Evolutionary conservation across 2,113 vertebrate genomes (phyloP).

Genomic region (Diadophis punctatus): DNA sequence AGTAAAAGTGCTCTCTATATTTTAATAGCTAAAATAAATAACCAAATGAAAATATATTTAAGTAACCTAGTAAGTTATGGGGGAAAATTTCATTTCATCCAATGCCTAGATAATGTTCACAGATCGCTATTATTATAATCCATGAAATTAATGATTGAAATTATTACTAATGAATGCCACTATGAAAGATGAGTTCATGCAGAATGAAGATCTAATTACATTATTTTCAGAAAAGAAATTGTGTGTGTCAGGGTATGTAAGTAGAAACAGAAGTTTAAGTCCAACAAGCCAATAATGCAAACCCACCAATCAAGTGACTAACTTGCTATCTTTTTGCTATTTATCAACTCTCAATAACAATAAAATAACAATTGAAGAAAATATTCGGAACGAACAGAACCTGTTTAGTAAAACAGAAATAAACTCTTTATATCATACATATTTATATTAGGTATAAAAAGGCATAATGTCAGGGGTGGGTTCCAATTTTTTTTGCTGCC

Average conservation of each 20-base stretch:
- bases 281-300: background rate
- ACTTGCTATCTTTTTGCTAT: background rate
- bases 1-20: slow-evolving; percentile 1
- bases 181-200: background rate
- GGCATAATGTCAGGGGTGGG: no score
- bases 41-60: background rate
- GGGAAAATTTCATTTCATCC: background rate
- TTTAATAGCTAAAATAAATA: slow-evolving; percentile 22
- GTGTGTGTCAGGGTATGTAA: background rate
- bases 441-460: background rate
- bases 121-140: background rate
- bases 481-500: no score
- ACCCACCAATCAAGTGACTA: background rate
- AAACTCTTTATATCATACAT: background rate
- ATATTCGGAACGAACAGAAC: background rate
- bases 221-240: background rate
- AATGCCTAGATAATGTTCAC: background rate
- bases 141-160: background rate
- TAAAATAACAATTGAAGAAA: background rate
- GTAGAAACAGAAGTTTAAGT: background rate
- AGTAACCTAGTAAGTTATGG: background rate
- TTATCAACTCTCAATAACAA: background rate
- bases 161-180: background rate
- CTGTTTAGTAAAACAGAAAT: background rate
- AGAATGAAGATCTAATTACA: background rate